Percentiles rank a stretch among this genome's conserved stretches.
Evolutionary conservation across 2,113 vertebrate genomes (phyloP).

Genomic region (Rutilus rutilus): DNA sequence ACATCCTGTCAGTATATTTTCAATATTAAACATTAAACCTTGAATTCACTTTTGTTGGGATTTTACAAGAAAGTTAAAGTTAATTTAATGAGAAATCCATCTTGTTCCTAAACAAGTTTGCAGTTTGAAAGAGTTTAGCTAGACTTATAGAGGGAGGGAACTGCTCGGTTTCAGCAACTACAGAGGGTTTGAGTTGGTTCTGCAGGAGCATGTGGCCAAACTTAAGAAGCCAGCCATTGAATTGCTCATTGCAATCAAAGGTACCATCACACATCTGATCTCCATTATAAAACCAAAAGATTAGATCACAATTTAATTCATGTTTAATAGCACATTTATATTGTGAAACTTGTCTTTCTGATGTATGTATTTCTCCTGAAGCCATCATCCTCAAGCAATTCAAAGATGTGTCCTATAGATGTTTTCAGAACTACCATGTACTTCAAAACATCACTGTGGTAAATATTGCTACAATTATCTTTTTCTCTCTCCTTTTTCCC

Average conservation of each 20-base stretch:
- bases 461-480: not conserved
- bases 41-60: not conserved
- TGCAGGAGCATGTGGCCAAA: conserved; percentile 47
- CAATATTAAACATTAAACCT: not conserved
- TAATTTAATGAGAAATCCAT: not conserved
- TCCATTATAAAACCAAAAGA: not conserved
- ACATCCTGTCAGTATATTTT: conserved; percentile 26
- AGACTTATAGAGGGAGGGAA: conserved; percentile 51
- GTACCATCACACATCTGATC: conserved; percentile 19
- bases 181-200: conserved; percentile 53
- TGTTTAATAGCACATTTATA: not conserved
- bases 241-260: conserved; percentile 39
- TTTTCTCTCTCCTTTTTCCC: too few species aligned
- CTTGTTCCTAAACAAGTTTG: conserved; percentile 21
- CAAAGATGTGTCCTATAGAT: conserved; percentile 40
- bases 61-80: not conserved
- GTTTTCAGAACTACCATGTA: conserved; percentile 49
- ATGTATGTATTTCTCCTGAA: conserved; percentile 30
- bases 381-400: conserved; percentile 52
- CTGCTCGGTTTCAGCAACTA: conserved; percentile 54
- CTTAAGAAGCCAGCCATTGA: conserved; percentile 42
- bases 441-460: conserved; percentile 54
- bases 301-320: not conserved
- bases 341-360: not conserved
- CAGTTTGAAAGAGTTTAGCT: conserved; percentile 31